These are phyloP conservation scores for Schizopygopsis pylzovi DNA, from an alignment of 2,797 vertebrate genomes.

Conservation along the genomic window DNA sequence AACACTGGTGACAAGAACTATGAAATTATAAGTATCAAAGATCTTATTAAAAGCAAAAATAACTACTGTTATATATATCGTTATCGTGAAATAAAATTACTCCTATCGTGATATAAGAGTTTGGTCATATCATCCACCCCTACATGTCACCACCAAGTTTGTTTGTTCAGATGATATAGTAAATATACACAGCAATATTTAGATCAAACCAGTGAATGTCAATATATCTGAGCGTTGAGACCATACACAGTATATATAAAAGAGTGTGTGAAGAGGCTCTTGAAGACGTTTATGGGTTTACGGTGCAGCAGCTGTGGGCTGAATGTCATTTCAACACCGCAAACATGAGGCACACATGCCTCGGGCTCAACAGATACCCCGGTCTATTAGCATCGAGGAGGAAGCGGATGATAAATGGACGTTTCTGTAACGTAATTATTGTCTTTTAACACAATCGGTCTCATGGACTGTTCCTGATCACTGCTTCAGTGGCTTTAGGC, in stretches of 20 bases:
- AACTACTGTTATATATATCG: neutral
- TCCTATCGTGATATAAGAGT: too few species aligned
- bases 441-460: constrained; percentile 20
- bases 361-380: constrained; percentile 3
- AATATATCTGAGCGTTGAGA: neutral
- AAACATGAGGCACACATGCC: neutral
- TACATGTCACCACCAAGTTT: neutral
- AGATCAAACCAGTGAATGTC: neutral
- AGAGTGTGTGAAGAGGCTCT: neutral
- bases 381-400: neutral
- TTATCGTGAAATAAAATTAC: neutral
- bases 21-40: neutral
- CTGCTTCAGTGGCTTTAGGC: neutral
- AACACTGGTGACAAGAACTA: neutral
- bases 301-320: constrained; percentile 16
- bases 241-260: neutral
- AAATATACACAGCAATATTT: neutral
- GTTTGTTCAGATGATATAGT: neutral
- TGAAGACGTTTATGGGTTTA: constrained; percentile 28
- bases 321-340: constrained; percentile 24
- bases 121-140: neutral
- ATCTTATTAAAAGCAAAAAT: neutral
- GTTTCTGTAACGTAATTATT: constrained; percentile 30
- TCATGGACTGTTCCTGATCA: neutral
- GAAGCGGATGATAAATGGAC: constrained; percentile 31